Percentiles rank a stretch among this genome's conserved stretches.
Evolutionary conservation across 2,797 vertebrate species (phyloP).

Genomic region (Silurus lanzhouensis): DNA sequence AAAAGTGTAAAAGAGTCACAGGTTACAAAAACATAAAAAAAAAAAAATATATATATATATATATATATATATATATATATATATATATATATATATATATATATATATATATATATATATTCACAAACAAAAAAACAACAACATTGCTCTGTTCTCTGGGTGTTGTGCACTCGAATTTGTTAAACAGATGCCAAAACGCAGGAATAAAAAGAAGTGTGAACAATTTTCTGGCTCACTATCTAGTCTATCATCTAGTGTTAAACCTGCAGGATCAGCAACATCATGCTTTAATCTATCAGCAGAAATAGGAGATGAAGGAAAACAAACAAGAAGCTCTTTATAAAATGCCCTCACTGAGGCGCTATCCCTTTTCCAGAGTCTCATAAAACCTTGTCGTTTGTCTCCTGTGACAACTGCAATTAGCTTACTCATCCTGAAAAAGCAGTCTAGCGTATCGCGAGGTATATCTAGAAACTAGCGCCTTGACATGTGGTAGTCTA

Average conservation of each 20-base stretch:
- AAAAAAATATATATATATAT: too few relatives aligned
- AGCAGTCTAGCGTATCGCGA: neutral
- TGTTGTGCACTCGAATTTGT: neutral
- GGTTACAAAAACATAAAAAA: too few relatives aligned
- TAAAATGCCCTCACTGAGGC: neutral
- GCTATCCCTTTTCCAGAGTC: neutral
- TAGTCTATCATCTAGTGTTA: slow-evolving; percentile 1
- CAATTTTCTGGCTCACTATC: neutral
- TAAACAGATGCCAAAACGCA: neutral
- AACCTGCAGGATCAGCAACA: slow-evolving; percentile 9
- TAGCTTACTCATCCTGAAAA: neutral
- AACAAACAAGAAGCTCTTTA: neutral
- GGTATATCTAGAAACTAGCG: neutral
- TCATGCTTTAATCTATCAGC: neutral
- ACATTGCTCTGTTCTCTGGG: too few relatives aligned
- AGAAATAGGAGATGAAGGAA: neutral
- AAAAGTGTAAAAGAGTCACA: neutral
- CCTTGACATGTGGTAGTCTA: neutral
- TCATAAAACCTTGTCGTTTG: neutral
- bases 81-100: too few relatives aligned
- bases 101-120: too few relatives aligned
- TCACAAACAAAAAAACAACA: too few relatives aligned
- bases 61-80: too few relatives aligned
- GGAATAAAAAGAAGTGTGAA: neutral
- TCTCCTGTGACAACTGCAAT: neutral